These are phyloP conservation scores for Cynopterus brachyotis DNA, from an alignment of 2,113 vertebrate genomes.

Conservation along the genomic window DNA sequence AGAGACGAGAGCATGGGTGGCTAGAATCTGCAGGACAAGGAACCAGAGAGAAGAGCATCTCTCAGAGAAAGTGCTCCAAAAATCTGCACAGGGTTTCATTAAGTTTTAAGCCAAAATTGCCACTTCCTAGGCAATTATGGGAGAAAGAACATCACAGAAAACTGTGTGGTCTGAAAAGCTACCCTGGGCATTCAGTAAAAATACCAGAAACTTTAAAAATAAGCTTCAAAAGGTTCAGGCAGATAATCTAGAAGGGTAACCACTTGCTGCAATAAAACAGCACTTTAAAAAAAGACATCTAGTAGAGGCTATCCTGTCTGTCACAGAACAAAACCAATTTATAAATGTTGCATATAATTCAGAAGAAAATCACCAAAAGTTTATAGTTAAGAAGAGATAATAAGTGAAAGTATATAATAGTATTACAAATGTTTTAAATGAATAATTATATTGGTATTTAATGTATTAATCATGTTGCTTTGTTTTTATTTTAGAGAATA, in stretches of 20 bases:
- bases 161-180: neutral
- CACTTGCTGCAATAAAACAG: neutral
- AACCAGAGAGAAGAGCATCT: neutral
- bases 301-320: too few species aligned
- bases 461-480: neutral
- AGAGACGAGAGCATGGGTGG: neutral
- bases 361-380: neutral
- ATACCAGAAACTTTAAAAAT: neutral
- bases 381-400: neutral
- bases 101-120: neutral
- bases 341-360: neutral
- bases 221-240: neutral
- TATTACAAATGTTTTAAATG: neutral
- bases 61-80: neutral
- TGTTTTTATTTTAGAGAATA: neutral
- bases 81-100: too few species aligned
- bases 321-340: neutral
- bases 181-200: neutral
- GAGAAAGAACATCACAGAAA: neutral
- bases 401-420: neutral
- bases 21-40: neutral
- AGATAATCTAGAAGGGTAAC: neutral
- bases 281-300: neutral
- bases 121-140: neutral
- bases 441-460: neutral